Evolutionary conservation across 2,888 invertebrate genomes (phyloP).

Genomic region (Drosophila multiciliata): DNA sequence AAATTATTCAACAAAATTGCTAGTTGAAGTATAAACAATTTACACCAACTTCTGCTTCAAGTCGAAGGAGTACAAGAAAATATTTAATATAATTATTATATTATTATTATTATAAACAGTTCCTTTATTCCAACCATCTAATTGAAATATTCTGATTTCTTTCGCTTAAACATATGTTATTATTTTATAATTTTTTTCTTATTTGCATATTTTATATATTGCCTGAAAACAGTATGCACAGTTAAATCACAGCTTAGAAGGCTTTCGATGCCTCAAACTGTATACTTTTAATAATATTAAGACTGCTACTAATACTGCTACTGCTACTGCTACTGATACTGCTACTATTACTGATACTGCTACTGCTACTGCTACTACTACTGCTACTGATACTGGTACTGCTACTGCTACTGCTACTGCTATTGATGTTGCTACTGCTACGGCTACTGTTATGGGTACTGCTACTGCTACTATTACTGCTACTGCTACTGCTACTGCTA

Average conservation of each 20-base stretch:
- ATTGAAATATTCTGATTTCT: not conserved
- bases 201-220: not conserved
- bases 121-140: not conserved
- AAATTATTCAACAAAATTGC: slow-evolving; percentile 20
- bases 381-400: too few species aligned
- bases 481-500: too few species aligned
- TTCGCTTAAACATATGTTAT: not conserved
- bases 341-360: too few species aligned
- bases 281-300: not conserved
- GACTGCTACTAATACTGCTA: too few species aligned
- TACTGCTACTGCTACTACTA: too few species aligned
- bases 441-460: too few species aligned
- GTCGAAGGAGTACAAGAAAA: not conserved
- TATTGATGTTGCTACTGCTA: too few species aligned
- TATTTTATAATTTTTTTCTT: not conserved
- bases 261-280: not conserved
- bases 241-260: not conserved
- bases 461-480: too few species aligned
- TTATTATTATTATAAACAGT: too few species aligned
- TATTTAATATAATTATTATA: too few species aligned
- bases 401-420: too few species aligned
- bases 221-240: not conserved
- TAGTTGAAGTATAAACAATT: not conserved
- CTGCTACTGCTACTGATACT: too few species aligned
- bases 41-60: not conserved